Evolutionary conservation across 2,113 vertebrate genomes (phyloP), one percentile per base, ranked within the genome.

Genomic region (Xiphophorus hellerii): DNA sequence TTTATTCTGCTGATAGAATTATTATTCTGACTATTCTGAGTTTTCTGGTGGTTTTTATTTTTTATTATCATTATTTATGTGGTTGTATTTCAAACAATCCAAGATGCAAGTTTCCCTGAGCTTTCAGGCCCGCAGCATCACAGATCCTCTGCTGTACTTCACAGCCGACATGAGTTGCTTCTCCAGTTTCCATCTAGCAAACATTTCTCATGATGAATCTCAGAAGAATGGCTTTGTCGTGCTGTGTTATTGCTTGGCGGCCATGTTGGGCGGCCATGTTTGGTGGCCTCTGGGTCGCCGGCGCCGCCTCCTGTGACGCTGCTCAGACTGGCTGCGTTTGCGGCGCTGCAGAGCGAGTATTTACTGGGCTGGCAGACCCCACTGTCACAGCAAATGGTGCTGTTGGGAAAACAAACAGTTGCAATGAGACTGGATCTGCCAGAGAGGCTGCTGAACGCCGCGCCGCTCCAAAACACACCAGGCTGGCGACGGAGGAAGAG

Each of bases 351-450:
- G 72, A 85, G 82, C 71, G 85, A 88, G 67, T 88, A 72, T 88
- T 93, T 89, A 90, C 88, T 88, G 71, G 81, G 61, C 87, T 93
- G 93, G 91, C 92, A 90, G 86, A 88, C 82, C 90, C 88, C 88
- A 82, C 89, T 84, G 86, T 90, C 90, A 87, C 92, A 90, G 91
- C 92, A 93, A 91, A 93, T 93, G 93, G 91, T 78, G 75, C 89
- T 93, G 91, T 93, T 92, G 91, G 92, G 88, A 91, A 92, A 94
- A 93, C 92, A 94, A 87, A 87, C 86, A 86, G 85, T 86, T 84
- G 87, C 85, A 84, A 84, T 82, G 85, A 92, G 85, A 80, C 87
- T 71, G 73, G 66, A 77, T 90, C 85, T 81, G 82, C 90, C 86
- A 83, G 77, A 54, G 78, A 85, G 77, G 81, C 73, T 62, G 64